phyloP scores from a whole-genome alignment of 2,113 vertebrate species.

The Fregetta grallaria region DNA sequence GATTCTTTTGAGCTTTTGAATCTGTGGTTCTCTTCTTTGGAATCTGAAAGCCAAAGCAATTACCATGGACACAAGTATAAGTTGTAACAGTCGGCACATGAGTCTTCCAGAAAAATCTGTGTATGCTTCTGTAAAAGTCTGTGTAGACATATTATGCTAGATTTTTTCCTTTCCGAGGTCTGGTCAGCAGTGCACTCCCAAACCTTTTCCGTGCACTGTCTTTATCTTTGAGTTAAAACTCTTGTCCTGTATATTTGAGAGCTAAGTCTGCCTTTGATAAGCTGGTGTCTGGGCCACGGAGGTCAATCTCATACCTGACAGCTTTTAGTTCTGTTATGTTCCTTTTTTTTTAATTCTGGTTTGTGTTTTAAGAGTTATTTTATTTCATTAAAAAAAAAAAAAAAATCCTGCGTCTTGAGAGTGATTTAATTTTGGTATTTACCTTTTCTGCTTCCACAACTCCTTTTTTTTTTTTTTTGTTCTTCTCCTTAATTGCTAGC shows the following conservation, averaged over 20 bases:
- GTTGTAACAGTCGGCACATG: neutral
- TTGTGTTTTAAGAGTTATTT: neutral
- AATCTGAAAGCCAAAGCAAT: neutral
- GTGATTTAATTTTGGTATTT: neutral
- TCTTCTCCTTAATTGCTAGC: neutral
- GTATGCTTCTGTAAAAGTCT: neutral
- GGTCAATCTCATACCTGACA: neutral
- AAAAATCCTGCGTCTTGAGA: neutral
- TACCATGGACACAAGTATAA: neutral
- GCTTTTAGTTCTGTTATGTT: neutral
- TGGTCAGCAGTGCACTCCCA: neutral
- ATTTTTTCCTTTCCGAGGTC: neutral
- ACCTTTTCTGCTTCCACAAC: neutral
- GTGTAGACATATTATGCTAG: neutral
- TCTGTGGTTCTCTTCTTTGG: neutral
- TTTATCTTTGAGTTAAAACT: neutral
- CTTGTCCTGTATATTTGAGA: neutral
- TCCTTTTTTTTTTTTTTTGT: neutral
- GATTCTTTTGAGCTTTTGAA: neutral
- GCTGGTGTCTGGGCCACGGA: neutral
- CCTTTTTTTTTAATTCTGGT: neutral
- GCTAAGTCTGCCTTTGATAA: neutral
- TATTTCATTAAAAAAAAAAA: neutral
- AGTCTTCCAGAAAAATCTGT: neutral
- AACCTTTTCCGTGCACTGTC: neutral